Evolutionary conservation across 2,888 invertebrate genomes (phyloP).

Genomic region (Anagyrus pseudococci): DNA sequence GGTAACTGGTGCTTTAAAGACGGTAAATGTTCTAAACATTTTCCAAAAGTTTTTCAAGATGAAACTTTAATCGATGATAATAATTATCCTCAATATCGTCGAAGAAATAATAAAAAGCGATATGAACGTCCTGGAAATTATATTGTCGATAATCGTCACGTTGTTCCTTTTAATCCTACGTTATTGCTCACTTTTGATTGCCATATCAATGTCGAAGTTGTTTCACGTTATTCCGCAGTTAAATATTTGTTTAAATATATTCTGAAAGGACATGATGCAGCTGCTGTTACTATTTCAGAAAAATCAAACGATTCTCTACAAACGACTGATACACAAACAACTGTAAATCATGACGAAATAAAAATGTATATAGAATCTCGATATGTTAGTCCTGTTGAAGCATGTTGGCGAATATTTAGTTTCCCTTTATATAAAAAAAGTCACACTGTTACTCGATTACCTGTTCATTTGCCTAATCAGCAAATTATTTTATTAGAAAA

Average conservation of each 20-base stretch:
- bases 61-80: constrained; percentile 42
- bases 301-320: neutral
- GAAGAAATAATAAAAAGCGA: constrained; percentile 39
- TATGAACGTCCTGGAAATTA: constrained; percentile 27
- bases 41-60: constrained; percentile 44
- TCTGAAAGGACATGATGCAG: constrained; percentile 26
- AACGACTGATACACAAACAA: constrained; percentile 28
- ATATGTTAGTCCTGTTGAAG: constrained; percentile 39
- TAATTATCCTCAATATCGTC: constrained; percentile 44
- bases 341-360: constrained; percentile 40
- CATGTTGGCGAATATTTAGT: constrained; percentile 36
- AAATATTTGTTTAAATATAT: constrained; percentile 46
- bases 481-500: constrained; percentile 17
- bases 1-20: constrained; percentile 42
- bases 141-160: constrained; percentile 48
- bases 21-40: constrained; percentile 43
- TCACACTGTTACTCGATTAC: constrained; percentile 29
- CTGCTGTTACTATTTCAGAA: constrained; percentile 20
- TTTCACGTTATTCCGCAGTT: constrained; percentile 44
- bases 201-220: constrained; percentile 50
- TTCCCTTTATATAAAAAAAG: constrained; percentile 37
- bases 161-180: constrained; percentile 46
- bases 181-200: constrained; percentile 42
- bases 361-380: constrained; percentile 37
- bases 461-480: constrained; percentile 38